Conservation (phyloP, 2,888 invertebrate genomes). For the Chrysomela aeneicollis region DNA sequence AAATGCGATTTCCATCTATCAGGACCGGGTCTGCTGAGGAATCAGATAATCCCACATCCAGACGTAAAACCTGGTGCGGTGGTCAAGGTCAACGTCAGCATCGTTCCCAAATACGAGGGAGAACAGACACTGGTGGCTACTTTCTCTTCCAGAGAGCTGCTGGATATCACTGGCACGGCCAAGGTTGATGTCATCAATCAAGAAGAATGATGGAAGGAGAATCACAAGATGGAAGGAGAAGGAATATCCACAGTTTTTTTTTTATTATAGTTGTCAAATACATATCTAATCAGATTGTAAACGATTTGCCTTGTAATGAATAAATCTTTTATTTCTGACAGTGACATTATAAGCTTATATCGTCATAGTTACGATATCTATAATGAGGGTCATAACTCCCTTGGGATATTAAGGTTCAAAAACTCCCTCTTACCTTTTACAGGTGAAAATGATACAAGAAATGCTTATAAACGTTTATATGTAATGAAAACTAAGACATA, state of each 20-base stretch:
- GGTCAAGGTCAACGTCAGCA: slow-evolving; percentile 65
- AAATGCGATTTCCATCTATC: slow-evolving; percentile 75
- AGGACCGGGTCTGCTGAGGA: slow-evolving; percentile 71
- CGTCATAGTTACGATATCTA: too few relatives aligned
- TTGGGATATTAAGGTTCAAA: too few relatives aligned
- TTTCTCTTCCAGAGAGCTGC: slow-evolving; percentile 73
- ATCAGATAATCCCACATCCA: slow-evolving; percentile 66
- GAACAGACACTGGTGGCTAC: slow-evolving; percentile 74
- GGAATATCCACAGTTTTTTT: neutral
- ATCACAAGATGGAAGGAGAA: neutral
- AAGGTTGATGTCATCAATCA: slow-evolving; percentile 64
- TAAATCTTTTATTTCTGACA: too few relatives aligned
- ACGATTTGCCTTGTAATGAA: too few relatives aligned
- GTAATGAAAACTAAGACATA: too few relatives aligned
- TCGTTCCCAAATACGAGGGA: slow-evolving; percentile 71
- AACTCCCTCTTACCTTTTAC: too few relatives aligned
- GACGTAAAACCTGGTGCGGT: slow-evolving; percentile 67
- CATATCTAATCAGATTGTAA: too few relatives aligned
- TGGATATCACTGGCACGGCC: slow-evolving; percentile 75
- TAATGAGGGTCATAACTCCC: too few relatives aligned
- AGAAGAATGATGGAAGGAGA: slow-evolving; percentile 40
- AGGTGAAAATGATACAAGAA: too few relatives aligned
- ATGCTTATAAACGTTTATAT: too few relatives aligned
- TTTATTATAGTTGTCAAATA: neutral
- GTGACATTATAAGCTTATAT: too few relatives aligned